Conservation (phyloP, 2,888 invertebrate genomes). For the Drosophila glabriapex region DNA sequence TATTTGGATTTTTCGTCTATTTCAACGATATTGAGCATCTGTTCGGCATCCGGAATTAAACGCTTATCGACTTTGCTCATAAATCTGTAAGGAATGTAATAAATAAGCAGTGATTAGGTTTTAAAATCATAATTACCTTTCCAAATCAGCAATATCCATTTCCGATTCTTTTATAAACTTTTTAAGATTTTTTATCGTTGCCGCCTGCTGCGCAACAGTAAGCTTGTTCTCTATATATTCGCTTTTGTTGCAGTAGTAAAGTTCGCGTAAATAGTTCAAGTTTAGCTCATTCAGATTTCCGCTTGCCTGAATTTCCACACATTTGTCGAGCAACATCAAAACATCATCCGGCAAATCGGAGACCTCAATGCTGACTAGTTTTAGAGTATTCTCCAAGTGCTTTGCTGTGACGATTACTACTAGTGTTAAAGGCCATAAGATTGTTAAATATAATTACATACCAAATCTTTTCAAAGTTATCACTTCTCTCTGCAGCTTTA, state of each 20-base stretch:
- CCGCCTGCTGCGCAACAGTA: constrained; percentile 52
- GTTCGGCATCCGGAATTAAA: constrained; percentile 63
- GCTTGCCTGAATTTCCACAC: constrained; percentile 69
- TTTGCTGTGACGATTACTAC: constrained; percentile 56
- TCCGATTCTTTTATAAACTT: constrained; percentile 63
- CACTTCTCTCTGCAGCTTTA: constrained; percentile 64
- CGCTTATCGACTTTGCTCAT: constrained; percentile 62
- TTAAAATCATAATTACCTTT: constrained; percentile 60
- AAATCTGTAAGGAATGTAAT: constrained; percentile 58
- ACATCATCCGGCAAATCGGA: constrained; percentile 80
- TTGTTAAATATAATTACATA: constrained; percentile 23
- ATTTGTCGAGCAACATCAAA: constrained; percentile 68
- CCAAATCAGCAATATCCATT: constrained; percentile 63
- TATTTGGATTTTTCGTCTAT: constrained; percentile 67
- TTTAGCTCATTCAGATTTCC: constrained; percentile 74
- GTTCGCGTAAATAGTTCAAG: constrained; percentile 73
- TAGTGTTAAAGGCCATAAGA: not conserved
- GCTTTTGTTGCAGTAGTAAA: constrained; percentile 70
- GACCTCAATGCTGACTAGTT: constrained; percentile 74
- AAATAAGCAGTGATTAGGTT: not conserved
- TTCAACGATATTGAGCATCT: constrained; percentile 62
- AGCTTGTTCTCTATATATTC: constrained; percentile 71
- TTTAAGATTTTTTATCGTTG: constrained; percentile 65
- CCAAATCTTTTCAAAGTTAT: constrained; percentile 61
- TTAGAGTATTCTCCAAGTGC: constrained; percentile 79